A percentile compares a stretch with the other conserved stretches of the same genome.
Conservation (phyloP, 1,140 invertebrate genomes). For the Trichomalopsis sarcophagae region DNA sequence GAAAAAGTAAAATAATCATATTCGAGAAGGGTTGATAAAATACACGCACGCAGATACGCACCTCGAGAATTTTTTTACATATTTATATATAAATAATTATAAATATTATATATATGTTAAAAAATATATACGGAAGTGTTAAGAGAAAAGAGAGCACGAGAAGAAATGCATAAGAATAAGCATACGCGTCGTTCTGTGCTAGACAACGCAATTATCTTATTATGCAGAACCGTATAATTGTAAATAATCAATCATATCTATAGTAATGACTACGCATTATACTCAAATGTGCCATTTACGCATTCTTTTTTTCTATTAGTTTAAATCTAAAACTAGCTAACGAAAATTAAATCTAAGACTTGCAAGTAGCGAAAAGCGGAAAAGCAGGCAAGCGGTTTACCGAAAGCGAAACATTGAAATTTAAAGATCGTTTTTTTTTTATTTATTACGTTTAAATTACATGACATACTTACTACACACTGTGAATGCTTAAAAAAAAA, state of each 20-base stretch:
- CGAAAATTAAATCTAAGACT: not conserved
- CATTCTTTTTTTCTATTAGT: constrained; percentile 48
- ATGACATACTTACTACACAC: not conserved
- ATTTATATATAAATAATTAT: constrained; percentile 33
- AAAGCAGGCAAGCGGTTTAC: constrained; percentile 31
- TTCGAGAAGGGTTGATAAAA: not conserved
- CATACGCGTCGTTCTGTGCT: not conserved
- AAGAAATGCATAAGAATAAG: constrained; percentile 4
- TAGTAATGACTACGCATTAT: constrained; percentile 41
- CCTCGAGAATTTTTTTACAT: constrained; percentile 32
- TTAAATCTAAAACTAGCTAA: constrained; percentile 12
- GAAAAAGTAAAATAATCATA: constrained; percentile 9
- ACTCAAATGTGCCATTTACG: constrained; percentile 61
- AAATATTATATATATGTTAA: constrained; percentile 50
- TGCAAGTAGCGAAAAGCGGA: not conserved
- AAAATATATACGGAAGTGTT: constrained; percentile 56
- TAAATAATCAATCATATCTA: constrained; percentile 44
- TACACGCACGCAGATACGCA: not conserved
- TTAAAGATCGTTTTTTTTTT: not conserved
- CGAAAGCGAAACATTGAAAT: constrained; percentile 24
- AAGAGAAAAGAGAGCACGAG: constrained; percentile 23
- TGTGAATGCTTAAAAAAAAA: not conserved
- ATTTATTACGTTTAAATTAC: not conserved
- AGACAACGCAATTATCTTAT: constrained; percentile 31
- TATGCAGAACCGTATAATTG: constrained; percentile 44